Conservation (phyloP, 2,797 vertebrate genomes). For the Malurus splendens region DNA sequence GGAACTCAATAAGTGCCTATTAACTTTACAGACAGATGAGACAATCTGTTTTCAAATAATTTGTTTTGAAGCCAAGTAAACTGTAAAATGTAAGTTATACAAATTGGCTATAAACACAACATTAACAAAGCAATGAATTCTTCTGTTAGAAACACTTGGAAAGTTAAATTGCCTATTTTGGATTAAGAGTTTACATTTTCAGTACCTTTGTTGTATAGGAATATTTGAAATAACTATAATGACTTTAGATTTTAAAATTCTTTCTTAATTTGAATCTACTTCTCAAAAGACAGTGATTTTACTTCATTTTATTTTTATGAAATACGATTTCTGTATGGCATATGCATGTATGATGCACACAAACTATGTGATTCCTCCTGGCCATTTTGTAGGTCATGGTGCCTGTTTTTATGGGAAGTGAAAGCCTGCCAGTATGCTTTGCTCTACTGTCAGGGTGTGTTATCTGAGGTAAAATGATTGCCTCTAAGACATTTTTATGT, state of each 20-base stretch:
- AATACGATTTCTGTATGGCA: conserved; percentile 13
- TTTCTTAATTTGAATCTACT: conserved; percentile 16
- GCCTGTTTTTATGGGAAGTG: conserved; percentile 56
- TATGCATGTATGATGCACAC: conserved; percentile 18
- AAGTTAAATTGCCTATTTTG: neutral
- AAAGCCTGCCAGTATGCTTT: conserved; percentile 57
- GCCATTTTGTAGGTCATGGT: conserved; percentile 47
- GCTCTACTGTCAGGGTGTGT: conserved; percentile 68
- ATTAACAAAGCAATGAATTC: neutral
- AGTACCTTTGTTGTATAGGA: neutral
- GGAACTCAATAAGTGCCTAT: neutral
- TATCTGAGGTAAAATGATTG: conserved; percentile 75
- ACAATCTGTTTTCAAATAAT: neutral
- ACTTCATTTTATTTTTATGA: conserved; percentile 35
- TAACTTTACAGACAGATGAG: neutral
- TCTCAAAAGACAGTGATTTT: conserved; percentile 24
- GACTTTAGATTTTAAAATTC: conserved; percentile 6
- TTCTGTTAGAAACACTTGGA: neutral
- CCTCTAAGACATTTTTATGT: conserved; percentile 73
- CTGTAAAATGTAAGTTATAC: neutral
- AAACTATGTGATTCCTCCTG: conserved; percentile 50
- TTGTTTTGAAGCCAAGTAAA: neutral
- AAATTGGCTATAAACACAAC: neutral
- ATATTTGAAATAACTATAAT: neutral
- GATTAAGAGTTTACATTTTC: neutral